Evolutionary conservation across 1,140 invertebrate species (phyloP).

Genomic region (Drosophila sturtevanti): DNA sequence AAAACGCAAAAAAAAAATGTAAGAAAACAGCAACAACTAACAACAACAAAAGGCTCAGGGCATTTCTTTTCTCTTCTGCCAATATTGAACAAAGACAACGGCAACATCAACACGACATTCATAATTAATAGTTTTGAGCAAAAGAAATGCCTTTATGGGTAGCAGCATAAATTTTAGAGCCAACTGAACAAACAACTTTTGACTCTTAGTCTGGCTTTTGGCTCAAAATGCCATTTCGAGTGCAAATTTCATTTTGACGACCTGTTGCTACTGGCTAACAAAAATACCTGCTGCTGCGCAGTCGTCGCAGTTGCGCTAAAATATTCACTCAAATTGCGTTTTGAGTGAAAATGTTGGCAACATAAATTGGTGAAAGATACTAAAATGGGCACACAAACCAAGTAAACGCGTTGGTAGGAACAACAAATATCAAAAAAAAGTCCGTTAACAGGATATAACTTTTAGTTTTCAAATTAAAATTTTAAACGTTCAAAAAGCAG

Average conservation of each 20-base stretch:
- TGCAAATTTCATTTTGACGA: not conserved
- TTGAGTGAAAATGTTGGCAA: conserved; percentile 63
- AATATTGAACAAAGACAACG: conserved; percentile 50
- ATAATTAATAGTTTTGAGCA: conserved; percentile 61
- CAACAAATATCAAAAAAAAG: conserved; percentile 35
- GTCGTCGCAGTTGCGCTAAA: not conserved
- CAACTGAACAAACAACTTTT: conserved; percentile 56
- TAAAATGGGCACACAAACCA: conserved; percentile 63
- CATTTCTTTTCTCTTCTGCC: conserved; percentile 50
- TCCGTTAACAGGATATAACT: conserved; percentile 31
- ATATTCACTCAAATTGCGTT: conserved; percentile 71
- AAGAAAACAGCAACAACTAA: not conserved
- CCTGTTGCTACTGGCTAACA: conserved; percentile 28
- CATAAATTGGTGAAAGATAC: conserved; percentile 81
- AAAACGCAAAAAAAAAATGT: conserved; percentile 13
- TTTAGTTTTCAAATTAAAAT: conserved; percentile 19
- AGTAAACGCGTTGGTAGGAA: conserved; percentile 59
- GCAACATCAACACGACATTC: conserved; percentile 31
- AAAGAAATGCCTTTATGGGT: conserved; percentile 45
- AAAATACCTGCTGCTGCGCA: not conserved
- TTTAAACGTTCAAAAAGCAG: not conserved
- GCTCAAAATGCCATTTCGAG: conserved; percentile 72
- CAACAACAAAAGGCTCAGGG: conserved; percentile 28
- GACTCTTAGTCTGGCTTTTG: conserved; percentile 24
- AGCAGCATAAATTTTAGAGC: conserved; percentile 59